Evolutionary conservation across 2,113 vertebrate species (phyloP), one percentile per base, ranked within the genome.

Genomic region (Nymphicus hollandicus): DNA sequence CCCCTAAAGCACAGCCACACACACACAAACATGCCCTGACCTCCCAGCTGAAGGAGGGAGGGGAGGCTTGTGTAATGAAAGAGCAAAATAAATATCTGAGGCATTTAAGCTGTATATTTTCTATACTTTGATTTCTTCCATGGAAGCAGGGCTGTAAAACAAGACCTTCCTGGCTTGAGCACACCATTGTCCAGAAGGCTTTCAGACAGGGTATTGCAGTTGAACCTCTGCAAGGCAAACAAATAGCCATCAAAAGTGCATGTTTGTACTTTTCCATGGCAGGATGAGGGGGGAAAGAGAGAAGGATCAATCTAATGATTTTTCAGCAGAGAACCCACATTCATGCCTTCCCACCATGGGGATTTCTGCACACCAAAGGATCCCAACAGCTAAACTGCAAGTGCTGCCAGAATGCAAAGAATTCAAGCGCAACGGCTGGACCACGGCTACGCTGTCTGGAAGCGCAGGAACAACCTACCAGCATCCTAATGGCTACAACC

Each of bases 21-120:
- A 52, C 72, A 50, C 44, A 39, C 64, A 81, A 24, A 58, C 13
- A 12, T 1, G 12, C 46, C 76, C 90, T 86, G 90, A 96, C 55
- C 90, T 83, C 63, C 81, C 25, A 49, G 70, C n/a, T 15, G 53
- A 78, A 53, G 44, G 29, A 93, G 22, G 44, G 78, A 76, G 66
- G 65, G 52, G 17, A 82, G 28, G 60, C 56, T 73, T 71, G 33
- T 71, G 78, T 43, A 85, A 87, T 25, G 69, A 82, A 79, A 86
- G 88, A 52, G 58, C 41, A 88, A 88, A 96, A 93, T 76, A 95
- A 95, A 90, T 76, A 96, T 16, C 95, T 74, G 28, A 93, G 80
- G 76, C 41, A 94, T 88, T 93, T 60, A 84, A 91, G 47, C 64
- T 60, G 50, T 88, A 52, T 39, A 95, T 89, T 94, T 85, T 47